Evolutionary conservation across 1,140 invertebrate species (phyloP).

Genomic region (Drosophila rhopaloa): DNA sequence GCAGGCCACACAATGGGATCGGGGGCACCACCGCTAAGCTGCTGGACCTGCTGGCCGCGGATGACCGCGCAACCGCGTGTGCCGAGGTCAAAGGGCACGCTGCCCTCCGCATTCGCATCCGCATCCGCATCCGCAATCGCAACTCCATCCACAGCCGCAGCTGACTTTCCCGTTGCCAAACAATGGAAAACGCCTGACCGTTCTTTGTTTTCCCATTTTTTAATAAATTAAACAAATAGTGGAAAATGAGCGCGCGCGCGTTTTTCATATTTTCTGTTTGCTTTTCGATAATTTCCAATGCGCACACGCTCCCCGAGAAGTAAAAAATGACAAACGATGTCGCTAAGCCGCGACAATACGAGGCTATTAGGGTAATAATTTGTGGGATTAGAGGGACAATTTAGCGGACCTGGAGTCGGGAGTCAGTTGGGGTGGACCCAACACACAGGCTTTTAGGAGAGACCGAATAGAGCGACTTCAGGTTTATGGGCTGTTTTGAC

Average conservation of each 20-base stretch:
- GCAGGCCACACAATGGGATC: not conserved
- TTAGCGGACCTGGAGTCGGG: slow-evolving; percentile 5
- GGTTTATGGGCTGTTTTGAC: slow-evolving; percentile 6
- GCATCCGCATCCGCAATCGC: slow-evolving; percentile 6
- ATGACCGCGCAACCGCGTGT: slow-evolving; percentile 56
- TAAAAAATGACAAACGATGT: slow-evolving; percentile 56
- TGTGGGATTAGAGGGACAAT: slow-evolving; percentile 61
- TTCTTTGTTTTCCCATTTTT: slow-evolving; percentile 34
- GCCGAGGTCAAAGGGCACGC: slow-evolving; percentile 54
- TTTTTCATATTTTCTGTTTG: slow-evolving; percentile 73
- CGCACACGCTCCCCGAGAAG: slow-evolving; percentile 29
- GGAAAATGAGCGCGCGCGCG: slow-evolving; percentile 21
- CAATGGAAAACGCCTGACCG: slow-evolving; percentile 30
- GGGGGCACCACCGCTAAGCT: slow-evolving; percentile 29
- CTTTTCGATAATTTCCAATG: slow-evolving; percentile 65
- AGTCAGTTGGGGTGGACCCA: not conserved
- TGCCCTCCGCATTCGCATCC: slow-evolving; percentile 1
- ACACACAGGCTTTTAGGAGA: not conserved
- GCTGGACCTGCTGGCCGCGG: slow-evolving; percentile 54
- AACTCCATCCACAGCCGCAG: slow-evolving; percentile 39
- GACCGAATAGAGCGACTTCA: not conserved
- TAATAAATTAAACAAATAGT: slow-evolving; percentile 72
- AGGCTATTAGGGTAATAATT: slow-evolving; percentile 78
- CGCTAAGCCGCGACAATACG: slow-evolving; percentile 78
- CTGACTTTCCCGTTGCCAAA: slow-evolving; percentile 53